Conservation (phyloP, 2,888 invertebrate species). For the Punctoribates punctum region DNA sequence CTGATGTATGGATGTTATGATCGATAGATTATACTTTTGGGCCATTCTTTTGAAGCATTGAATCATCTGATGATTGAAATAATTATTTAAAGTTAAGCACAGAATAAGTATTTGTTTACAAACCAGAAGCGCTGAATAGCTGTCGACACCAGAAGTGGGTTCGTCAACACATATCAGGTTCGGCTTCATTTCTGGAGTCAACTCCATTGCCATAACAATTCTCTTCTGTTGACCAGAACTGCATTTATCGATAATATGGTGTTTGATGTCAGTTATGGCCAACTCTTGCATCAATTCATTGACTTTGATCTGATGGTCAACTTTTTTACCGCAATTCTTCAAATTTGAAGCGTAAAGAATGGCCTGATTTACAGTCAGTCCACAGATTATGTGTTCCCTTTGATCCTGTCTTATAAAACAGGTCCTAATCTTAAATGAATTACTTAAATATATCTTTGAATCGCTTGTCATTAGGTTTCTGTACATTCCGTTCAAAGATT, state of each 20-base stretch:
- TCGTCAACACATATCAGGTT: background rate
- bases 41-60: background rate
- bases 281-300: background rate
- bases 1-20: too few species aligned
- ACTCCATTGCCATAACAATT: background rate
- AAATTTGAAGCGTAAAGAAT: background rate
- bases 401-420: conserved; percentile 6
- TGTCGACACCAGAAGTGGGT: conserved; percentile 14
- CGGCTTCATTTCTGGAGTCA: background rate
- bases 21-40: background rate
- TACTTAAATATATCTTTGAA: background rate
- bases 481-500: background rate
- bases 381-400: background rate
- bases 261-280: background rate
- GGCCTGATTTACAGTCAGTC: background rate
- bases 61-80: background rate
- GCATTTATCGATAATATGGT: background rate
- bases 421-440: background rate
- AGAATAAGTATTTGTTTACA: background rate
- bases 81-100: background rate
- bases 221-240: conserved; percentile 14
- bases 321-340: background rate
- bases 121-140: background rate
- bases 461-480: background rate
- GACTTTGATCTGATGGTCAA: background rate